These are phyloP conservation scores for Oreamnos americanus DNA, from an alignment of 2,113 vertebrate species.

Conservation along the genomic window DNA sequence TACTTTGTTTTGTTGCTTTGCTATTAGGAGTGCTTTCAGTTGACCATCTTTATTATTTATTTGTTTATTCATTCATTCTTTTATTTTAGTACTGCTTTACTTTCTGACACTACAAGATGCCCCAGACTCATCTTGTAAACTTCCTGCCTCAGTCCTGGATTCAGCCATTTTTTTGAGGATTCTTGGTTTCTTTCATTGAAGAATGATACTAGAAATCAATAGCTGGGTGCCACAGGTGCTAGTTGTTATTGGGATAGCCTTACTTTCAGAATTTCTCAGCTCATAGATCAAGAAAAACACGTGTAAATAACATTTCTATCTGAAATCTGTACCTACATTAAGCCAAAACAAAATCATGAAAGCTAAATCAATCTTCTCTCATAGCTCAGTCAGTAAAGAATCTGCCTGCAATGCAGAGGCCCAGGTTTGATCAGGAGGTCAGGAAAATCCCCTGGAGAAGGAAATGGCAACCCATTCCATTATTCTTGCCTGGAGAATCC, in stretches of 20 bases:
- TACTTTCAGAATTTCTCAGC: background rate
- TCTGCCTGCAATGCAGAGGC: background rate
- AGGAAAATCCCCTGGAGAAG: background rate
- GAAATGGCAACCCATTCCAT: background rate
- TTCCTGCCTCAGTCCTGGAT: background rate
- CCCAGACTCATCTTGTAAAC: background rate
- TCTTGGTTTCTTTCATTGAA: background rate
- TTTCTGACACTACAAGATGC: background rate
- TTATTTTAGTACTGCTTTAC: background rate
- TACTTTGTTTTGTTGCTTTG: background rate
- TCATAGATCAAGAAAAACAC: background rate
- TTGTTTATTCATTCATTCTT: background rate
- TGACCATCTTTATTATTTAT: background rate
- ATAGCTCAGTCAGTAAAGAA: background rate
- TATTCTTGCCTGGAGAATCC: background rate
- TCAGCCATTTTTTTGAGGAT: background rate
- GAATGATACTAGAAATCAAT: background rate
- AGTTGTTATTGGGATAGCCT: background rate
- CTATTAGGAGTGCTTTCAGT: background rate
- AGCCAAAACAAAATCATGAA: background rate
- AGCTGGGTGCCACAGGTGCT: background rate
- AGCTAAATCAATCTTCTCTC: background rate
- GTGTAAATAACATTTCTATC: background rate
- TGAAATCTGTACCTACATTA: background rate
- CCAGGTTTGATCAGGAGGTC: rapidly evolving